Conservation (phyloP, 2,888 invertebrate species). For the Heteromurus nitidus region DNA sequence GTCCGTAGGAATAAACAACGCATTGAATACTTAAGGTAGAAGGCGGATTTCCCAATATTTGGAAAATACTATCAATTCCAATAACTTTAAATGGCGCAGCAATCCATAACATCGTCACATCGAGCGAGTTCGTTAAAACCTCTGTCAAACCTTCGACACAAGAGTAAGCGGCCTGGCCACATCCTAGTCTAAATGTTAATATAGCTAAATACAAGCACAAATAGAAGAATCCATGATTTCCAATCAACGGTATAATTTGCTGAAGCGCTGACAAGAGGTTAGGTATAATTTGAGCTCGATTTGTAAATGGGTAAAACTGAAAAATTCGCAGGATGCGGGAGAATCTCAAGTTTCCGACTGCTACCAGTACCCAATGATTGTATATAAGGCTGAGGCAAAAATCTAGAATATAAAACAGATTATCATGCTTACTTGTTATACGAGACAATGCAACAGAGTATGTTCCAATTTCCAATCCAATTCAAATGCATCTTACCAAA, state of each 20-base stretch:
- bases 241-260: background rate
- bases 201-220: background rate
- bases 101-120: background rate
- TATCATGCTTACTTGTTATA: too few species aligned
- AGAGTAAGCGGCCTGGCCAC: background rate
- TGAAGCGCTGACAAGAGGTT: background rate
- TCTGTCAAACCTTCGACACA: background rate
- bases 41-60: constrained; percentile 5
- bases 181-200: constrained; percentile 30
- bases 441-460: background rate
- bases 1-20: constrained; percentile 12
- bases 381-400: constrained; percentile 14
- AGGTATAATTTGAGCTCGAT: background rate
- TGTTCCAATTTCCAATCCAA: background rate
- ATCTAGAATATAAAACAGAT: constrained; percentile 23
- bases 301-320: constrained; percentile 35
- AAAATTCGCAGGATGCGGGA: constrained; percentile 44
- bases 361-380: constrained; percentile 1
- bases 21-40: background rate
- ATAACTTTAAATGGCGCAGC: constrained; percentile 32
- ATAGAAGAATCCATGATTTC: background rate
- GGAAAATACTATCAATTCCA: constrained; percentile 1
- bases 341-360: constrained; percentile 45
- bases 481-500: constrained; percentile 21
- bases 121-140: background rate